These are phyloP conservation scores for Rhynchomys soricoides DNA, from an alignment of 2,113 vertebrate genomes.

Conservation along the genomic window DNA sequence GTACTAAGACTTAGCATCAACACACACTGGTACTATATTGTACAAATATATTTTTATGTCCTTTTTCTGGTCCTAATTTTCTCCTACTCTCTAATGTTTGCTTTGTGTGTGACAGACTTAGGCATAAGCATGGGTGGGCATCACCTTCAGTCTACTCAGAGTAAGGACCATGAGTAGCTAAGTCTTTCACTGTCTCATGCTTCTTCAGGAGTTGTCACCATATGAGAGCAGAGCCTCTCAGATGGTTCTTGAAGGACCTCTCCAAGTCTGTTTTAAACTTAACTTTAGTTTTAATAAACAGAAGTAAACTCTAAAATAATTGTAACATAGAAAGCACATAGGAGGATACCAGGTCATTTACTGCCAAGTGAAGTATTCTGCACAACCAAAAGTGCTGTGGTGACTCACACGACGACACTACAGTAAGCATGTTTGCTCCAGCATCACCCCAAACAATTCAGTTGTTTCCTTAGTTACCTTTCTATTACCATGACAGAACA, in stretches of 20 bases:
- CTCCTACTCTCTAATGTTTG: not conserved
- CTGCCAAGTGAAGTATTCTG: not conserved
- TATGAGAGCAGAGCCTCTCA: not conserved
- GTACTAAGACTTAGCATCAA: not conserved
- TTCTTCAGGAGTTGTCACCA: too few relatives aligned
- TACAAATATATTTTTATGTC: not conserved
- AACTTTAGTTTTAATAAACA: not conserved
- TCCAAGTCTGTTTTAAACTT: not conserved
- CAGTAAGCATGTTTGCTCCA: not conserved
- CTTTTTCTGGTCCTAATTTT: not conserved
- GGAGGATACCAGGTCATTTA: not conserved
- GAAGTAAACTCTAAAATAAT: not conserved
- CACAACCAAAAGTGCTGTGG: not conserved
- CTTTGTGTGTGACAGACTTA: not conserved
- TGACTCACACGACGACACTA: too few relatives aligned
- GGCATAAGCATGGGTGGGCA: not conserved
- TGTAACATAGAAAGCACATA: not conserved
- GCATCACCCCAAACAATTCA: not conserved
- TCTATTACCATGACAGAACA: not conserved
- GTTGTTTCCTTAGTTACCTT: too few relatives aligned
- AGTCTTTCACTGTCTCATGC: not conserved
- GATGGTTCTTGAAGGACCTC: not conserved
- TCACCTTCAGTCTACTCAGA: too few relatives aligned
- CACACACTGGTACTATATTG: not conserved
- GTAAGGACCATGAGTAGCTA: not conserved